Conservation (phyloP, 2,113 vertebrate species). For the Tetraodon nigroviridis region DNA sequence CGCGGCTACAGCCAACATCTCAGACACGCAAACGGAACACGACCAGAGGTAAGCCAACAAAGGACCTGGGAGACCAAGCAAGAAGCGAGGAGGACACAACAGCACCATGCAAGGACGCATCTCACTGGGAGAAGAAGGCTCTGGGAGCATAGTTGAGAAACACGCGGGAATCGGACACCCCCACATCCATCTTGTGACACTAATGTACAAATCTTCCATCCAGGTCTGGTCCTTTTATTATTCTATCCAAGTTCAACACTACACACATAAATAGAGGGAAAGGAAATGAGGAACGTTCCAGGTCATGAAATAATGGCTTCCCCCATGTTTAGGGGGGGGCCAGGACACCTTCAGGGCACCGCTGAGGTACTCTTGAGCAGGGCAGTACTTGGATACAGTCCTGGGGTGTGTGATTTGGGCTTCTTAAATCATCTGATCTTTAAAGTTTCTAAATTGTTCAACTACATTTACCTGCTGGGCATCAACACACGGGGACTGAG, state of each 20-base stretch:
- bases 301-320: conserved; percentile 4
- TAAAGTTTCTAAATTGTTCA: too few species aligned
- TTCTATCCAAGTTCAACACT: conserved; percentile 34
- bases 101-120: conserved; percentile 54
- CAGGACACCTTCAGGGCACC: too few species aligned
- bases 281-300: conserved; percentile 24
- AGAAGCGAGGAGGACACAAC: conserved; percentile 20
- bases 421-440: too few species aligned
- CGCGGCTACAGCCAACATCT: neutral
- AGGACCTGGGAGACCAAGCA: neutral
- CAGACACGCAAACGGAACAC: neutral
- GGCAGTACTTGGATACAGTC: too few species aligned
- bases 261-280: conserved; percentile 30
- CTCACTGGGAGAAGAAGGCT: conserved; percentile 60
- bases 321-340: too few species aligned
- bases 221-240: conserved; percentile 4
- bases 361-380: too few species aligned
- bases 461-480: neutral
- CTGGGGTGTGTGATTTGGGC: too few species aligned
- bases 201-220: conserved; percentile 32
- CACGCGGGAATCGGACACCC: conserved; percentile 53
- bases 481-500: too few species aligned
- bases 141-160: conserved; percentile 61
- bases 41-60: conserved; percentile 35
- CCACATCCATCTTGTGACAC: conserved; percentile 57